Base-by-base conservation (phyloP, 2,113 vertebrate genomes). In the Siniperca knerii region DNA sequence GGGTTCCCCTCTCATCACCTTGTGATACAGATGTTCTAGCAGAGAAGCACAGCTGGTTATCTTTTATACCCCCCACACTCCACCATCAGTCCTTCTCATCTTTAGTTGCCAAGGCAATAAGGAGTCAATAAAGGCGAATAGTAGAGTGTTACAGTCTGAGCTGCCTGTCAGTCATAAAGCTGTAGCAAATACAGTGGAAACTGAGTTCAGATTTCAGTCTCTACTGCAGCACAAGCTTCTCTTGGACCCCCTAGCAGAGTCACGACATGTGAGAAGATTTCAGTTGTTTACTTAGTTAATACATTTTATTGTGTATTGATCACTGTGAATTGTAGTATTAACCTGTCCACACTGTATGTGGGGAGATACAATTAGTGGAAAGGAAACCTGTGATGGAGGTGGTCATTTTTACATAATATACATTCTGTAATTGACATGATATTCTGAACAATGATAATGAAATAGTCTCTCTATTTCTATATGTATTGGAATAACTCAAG, bases 21-120 rank as follows among this genome's bases (percentile, higher is more conserved):
- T 16, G 68, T 44, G 70, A 25, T 88, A 73, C 89, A 92, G 70
- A 91, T 90, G 86, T 86, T 85, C 72, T 23, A 4, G 40, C 75
- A 61, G 78, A 67, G 62, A 42, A 8, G 9, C 71, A 50, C 89
- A 89, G 87, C 89, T 90, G 86, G 73, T 69, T 12, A 25, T 78
- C 75, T 90, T 76, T 87, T 82, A 75, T 72, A 15, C 37, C 48
- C 64, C 50, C 55, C 20, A 10, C 64, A 6, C 8, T 1, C 25
- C 35, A 6, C 57, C 64, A 44, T 75, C 60, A 69, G 42, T 40
- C 35, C 46, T 60, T 70, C 72, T 83, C 70, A 72, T 79, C 74
- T 84, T 21, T 46, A 13, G 77, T 57, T 66, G 67, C 82, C 76
- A 65, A 37, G 52, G 66, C 44, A 40, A 75, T 16, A 52, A 1